These are phyloP conservation scores for Alca torda DNA, from an alignment of 2,797 vertebrate genomes.

Conservation along the genomic window DNA sequence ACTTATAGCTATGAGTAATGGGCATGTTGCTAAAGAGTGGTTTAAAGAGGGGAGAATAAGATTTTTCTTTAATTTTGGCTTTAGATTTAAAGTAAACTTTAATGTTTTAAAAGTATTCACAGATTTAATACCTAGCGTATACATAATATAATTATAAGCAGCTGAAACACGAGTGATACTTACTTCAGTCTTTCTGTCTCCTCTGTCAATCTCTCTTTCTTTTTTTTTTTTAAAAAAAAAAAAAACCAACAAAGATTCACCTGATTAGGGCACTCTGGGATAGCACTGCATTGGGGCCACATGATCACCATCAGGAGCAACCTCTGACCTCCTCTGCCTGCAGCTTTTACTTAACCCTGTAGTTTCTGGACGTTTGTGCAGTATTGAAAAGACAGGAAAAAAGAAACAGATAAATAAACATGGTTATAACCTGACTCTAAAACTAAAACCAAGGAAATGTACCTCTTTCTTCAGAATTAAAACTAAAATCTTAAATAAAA, in stretches of 20 bases:
- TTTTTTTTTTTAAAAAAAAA: constrained; percentile 21
- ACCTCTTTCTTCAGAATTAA: constrained; percentile 99
- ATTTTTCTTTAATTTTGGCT: constrained; percentile 72
- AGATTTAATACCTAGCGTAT: constrained; percentile 78
- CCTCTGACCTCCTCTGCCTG: constrained; percentile 79
- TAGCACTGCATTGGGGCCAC: constrained; percentile 78
- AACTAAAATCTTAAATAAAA: constrained; percentile 99
- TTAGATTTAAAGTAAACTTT: constrained; percentile 78
- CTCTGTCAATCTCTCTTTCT: constrained; percentile 72
- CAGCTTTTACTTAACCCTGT: constrained; percentile 83
- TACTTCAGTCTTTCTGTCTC: constrained; percentile 76
- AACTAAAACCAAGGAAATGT: constrained; percentile 94
- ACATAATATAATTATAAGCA: constrained; percentile 73
- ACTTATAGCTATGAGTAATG: constrained; percentile 66
- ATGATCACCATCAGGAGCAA: constrained; percentile 75
- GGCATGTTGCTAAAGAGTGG: constrained; percentile 73
- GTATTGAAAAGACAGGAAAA: constrained; percentile 84
- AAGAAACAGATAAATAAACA: constrained; percentile 82
- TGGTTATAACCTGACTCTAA: constrained; percentile 91
- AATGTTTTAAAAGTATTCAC: constrained; percentile 82
- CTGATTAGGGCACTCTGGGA: constrained; percentile 75
- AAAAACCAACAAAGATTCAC: constrained; percentile 42
- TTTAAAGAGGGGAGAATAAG: constrained; percentile 67
- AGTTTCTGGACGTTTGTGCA: constrained; percentile 86
- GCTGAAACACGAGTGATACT: constrained; percentile 79